Base-by-base conservation (phyloP, 2,797 vertebrate genomes). In the Melanotaenia pygmaea region DNA sequence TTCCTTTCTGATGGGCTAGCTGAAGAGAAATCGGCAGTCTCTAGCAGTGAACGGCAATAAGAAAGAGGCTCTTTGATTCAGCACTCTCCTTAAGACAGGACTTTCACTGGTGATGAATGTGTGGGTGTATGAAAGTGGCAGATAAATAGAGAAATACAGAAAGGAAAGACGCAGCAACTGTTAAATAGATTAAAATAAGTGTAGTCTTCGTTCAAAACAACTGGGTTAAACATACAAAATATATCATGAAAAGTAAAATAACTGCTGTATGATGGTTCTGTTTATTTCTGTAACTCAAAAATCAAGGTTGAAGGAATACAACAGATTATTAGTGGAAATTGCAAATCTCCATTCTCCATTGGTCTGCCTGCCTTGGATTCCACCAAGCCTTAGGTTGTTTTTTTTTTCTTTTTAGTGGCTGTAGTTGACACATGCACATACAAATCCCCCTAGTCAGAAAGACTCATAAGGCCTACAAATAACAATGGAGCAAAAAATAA, bases 41-140 rank as follows among this genome's bases (percentile, higher is more conserved):
- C 63, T 79, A 67, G 79, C 75, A 64, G 73, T 59, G 79, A 85
- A 70, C 59, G 58, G 69, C 56, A 85, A 78, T 67, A 80, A 87
- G 80, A 89, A 84, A 90, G 82, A 70, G 66, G 34, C 35, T 68
- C 79, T 87, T 86, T 92, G 79, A 89, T 84, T 91, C 85, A 83
- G 82, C 79, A 47, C 59, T 77, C 62, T 87, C 64, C 67, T 83
- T 63, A 70, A 79, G 76, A 83, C 78, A 74, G 34, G 80, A 83
- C 77, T 70, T 64, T 83, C 70, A 53, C 38, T 38, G 63, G 66
- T 76, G 83, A 79, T 84, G 59, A 72, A 75, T 79, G 80, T 70
- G 81, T 87, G 83, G 73, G 79, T 67, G 74, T 80, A 71, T 67
- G 79, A 87, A 80, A 32, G 79, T 85, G 74, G 60, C 47, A 72